Percentiles rank a stretch among this genome's conserved stretches.
Conservation (phyloP, 2,888 invertebrate species). For the Orthosia gracilis region DNA sequence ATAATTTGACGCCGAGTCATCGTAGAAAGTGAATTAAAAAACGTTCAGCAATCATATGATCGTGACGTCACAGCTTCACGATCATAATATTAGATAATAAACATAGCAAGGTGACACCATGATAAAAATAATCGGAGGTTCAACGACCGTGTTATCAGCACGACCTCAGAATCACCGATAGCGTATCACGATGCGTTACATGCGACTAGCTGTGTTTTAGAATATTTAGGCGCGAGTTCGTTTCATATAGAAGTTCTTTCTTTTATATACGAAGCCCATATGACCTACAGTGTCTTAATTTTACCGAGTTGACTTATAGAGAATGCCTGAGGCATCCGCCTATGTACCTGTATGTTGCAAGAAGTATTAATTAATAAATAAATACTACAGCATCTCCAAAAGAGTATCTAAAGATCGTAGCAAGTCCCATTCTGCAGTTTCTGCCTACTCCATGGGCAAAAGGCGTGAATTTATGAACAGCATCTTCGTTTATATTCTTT, state of each 20-base stretch:
- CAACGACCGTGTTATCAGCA: constrained; percentile 73
- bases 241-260: not conserved
- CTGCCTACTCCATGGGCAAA: no score
- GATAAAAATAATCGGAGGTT: constrained; percentile 75
- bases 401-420: no score
- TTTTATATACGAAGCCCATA: no score
- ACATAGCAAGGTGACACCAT: constrained; percentile 75
- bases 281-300: no score
- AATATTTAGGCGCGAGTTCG: constrained; percentile 7
- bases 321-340: no score
- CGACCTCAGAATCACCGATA: constrained; percentile 79
- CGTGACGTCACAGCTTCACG: constrained; percentile 59
- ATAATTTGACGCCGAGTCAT: constrained; percentile 6
- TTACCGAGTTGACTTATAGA: no score
- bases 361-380: no score
- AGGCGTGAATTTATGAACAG: no score
- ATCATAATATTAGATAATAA: constrained; percentile 71
- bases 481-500: no score
- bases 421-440: no score
- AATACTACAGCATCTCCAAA: no score
- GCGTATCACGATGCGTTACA: constrained; percentile 40
- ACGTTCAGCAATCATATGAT: constrained; percentile 58
- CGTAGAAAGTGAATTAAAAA: constrained; percentile 33
- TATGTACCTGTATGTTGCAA: no score
- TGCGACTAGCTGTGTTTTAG: constrained; percentile 23